Base-by-base conservation (phyloP, 2,888 invertebrate species). In the Apocheima hispidaria region DNA sequence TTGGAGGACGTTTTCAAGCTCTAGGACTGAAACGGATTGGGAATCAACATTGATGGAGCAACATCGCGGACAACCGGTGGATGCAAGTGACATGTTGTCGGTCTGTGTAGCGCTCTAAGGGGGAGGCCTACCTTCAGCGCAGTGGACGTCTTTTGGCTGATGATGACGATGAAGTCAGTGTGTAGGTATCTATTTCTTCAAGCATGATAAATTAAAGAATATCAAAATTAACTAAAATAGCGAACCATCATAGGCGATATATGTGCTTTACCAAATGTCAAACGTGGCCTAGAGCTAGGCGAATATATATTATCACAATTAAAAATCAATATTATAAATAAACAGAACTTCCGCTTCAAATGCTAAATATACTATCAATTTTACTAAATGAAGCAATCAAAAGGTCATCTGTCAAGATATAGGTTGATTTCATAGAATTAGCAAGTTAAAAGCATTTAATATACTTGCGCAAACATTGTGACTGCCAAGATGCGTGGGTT, bases 371-470 rank as follows among this genome's bases (percentile, higher is more conserved):
- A 63, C 60, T 57, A 68, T 68, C 52, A 64, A 68, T 71, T 66
- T 60, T 49, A 20, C 40, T 54, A 63, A 70, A 67, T 67, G 46
- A 65, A 65, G 65, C 65, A 67, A 65, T 67, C 62, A 67, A 66
- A 71, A 72, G 69, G 67, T 59, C 72, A 72, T 21, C 46, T 69
- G 71, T 67, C 66, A 61, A 56, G 60, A 71, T 68, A 52, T 68
- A 68, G 72, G 65, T 72, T 68, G 65, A 68, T 71, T 68, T 53
- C 57, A 56, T 21, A 51, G 41, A 62, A 66, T 63, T 65, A 54
- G 60, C 66, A 61, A 69, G 40, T 53, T 38, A 50, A 21, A 44
- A 38, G 36, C 40, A 53, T 16, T 20, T 20, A 21, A 10, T 23
- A 43, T 14, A 60, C 48, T 26, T 50, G 35, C 4, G 16, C 60